phyloP scores from a whole-genome alignment of 2,888 invertebrate species.

The Dryadula phaetusa region DNA sequence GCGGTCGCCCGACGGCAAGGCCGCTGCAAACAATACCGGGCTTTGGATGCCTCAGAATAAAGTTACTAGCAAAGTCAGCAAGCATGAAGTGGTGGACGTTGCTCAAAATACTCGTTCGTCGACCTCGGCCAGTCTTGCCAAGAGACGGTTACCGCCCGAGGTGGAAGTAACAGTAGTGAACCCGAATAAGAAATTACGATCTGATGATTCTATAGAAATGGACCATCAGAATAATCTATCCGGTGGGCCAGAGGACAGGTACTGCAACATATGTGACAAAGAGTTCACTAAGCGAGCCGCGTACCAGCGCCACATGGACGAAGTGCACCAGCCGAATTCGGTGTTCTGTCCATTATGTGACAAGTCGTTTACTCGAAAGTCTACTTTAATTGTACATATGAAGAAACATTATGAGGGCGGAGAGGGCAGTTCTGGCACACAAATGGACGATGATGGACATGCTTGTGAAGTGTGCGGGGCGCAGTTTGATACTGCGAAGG shows the following conservation, averaged over 20 bases:
- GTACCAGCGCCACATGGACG: constrained; percentile 85
- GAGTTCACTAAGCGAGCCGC: constrained; percentile 85
- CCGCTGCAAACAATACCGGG: constrained; percentile 79
- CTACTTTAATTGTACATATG: constrained; percentile 86
- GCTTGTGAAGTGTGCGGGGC: constrained; percentile 86
- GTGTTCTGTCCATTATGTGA: constrained; percentile 86
- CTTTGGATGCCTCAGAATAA: constrained; percentile 83
- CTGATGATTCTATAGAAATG: constrained; percentile 74
- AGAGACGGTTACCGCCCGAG: constrained; percentile 77
- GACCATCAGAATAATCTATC: constrained; percentile 73
- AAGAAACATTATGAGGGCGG: constrained; percentile 83
- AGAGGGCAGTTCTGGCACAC: constrained; percentile 63
- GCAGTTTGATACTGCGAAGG: constrained; percentile 82
- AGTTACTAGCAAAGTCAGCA: constrained; percentile 80
- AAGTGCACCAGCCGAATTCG: constrained; percentile 81
- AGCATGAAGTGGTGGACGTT: constrained; percentile 76
- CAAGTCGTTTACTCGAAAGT: constrained; percentile 85
- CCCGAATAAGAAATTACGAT: constrained; percentile 77
- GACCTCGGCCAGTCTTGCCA: constrained; percentile 58
- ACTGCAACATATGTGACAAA: constrained; percentile 85
- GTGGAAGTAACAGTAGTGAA: constrained; percentile 81
- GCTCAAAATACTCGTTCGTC: constrained; percentile 62
- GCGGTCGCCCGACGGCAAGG: constrained; percentile 83
- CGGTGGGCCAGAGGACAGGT: constrained; percentile 75
- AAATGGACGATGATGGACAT: constrained; percentile 67